Evolutionary conservation across 2,113 vertebrate genomes (phyloP), one percentile per base, ranked within the genome.

Genomic region (Channa maculata): DNA sequence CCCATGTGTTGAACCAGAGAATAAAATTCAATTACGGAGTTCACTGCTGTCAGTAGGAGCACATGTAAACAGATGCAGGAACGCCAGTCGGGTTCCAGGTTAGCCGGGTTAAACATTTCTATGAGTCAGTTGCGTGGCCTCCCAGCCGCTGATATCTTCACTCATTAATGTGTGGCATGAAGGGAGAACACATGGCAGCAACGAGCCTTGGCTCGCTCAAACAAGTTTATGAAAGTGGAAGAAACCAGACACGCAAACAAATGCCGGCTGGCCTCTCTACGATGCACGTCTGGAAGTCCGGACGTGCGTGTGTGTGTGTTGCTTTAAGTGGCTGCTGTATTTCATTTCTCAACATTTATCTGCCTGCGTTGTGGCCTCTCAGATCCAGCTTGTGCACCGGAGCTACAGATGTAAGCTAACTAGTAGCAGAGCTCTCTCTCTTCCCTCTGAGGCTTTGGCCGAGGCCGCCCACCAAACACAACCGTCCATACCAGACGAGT

Each of bases 401-500:
- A 74, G 63, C 71, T 77, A 62, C 92, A 92, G 87, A 92, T 91
- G 90, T 79, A 91, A 65, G 87, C 82, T 92, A 92, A 93, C 86
- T 88, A 83, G 84, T 79, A 89, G 91, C 90, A 92, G 89, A 91
- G 71, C 74, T 65, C 83, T 55, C 80, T 34, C 8, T 68, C 63
- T 68, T 71, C 43, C 71, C 34, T 60, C 49, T 38, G 62, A 75
- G 64, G 63, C 54, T 83, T 79, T 77, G 82, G 84, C 83, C 59
- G 60, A 75, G 65, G 88, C 86, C 79, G 84, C 77, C 90, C 82
- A 80, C 80, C 81, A 14, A 85, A 90, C 75, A 78, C 83, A 79
- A 71, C 60, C 65, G 77, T 54, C 90, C 89, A 92, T 91, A 91
- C 91, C 93, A 93, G 91, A 92, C 82, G 77, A 90, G 84, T 92